Conservation (phyloP, 2,797 vertebrate species). For the Pyrocephalus nanus region DNA sequence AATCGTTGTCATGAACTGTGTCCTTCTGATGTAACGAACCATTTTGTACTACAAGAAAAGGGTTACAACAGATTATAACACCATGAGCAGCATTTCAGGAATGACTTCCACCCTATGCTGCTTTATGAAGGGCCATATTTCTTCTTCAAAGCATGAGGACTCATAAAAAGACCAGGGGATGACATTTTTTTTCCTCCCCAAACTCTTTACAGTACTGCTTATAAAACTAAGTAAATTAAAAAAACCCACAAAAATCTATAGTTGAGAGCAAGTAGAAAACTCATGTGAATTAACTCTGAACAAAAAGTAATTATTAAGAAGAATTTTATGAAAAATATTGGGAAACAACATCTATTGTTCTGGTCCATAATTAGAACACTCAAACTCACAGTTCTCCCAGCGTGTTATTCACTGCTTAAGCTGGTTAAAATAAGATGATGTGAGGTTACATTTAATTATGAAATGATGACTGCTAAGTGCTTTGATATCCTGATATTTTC, state of each 20-base stretch:
- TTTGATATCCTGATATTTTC: background rate
- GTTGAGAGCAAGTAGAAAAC: background rate
- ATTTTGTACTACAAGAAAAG: constrained; percentile 89
- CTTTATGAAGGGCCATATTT: background rate
- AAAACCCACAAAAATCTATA: background rate
- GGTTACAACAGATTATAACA: constrained; percentile 21
- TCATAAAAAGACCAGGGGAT: background rate
- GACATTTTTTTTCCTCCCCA: background rate
- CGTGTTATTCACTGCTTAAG: background rate
- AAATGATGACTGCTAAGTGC: background rate
- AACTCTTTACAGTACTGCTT: background rate
- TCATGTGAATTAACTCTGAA: background rate
- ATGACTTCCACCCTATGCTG: background rate
- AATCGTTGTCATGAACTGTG: constrained; percentile 93
- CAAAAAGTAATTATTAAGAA: background rate
- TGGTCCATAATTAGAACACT: constrained; percentile 1
- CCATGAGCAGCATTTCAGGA: background rate
- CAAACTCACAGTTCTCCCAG: constrained; percentile 4
- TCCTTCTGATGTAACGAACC: constrained; percentile 97
- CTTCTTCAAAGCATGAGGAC: background rate
- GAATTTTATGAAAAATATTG: background rate
- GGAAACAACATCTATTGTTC: constrained; percentile 6
- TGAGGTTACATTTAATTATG: background rate
- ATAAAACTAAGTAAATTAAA: background rate
- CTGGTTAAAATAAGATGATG: background rate